Evolutionary conservation across 2,888 invertebrate species (phyloP), one percentile per base, ranked within the genome.

Genomic region (Linnaemya tessellans): DNA sequence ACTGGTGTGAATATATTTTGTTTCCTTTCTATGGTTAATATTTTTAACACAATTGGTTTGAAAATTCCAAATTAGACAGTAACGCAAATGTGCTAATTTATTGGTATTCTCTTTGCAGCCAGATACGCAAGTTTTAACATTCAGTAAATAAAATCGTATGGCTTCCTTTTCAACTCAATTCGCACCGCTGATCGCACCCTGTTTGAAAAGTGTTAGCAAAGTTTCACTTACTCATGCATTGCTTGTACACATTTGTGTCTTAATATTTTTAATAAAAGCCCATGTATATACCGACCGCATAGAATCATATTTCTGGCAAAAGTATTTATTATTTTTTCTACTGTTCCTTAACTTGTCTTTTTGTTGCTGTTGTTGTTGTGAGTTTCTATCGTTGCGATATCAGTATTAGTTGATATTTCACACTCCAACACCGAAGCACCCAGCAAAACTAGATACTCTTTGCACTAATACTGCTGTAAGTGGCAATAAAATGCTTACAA

Each of bases 331-430:
- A 2, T 25, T 0, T 30, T 56, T 56, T 56, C 13, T 25, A 11
- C 13, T 54, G 10, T 3, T 25, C 25, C 9, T 56, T 30, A 25
- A 56, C 3, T 11, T 25, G n/a, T 4, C 20, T 15, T 49, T n/a
- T n/a, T n/a, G n/a, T n/a, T n/a, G n/a, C 30, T 30, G 51, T 51
- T 1, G 13, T 13, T 1, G 18, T 20, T 80, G 22, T 49, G 43
- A 46, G 22, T 64, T 38, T 54, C 58, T 62, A 71, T 80, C 73
- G 73, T 78, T 67, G 20, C 49, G 70, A 41, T 85, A 68, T 79
- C 51, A 71, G 60, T 71, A 82, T 75, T 71, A 75, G 60, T 75
- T 67, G 65, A 77, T 82, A 80, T 82, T 85, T 85, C 79, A 85
- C 82, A 85, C 85, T 85, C 79, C 82, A 75, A 80, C 79, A 80